phyloP scores from a whole-genome alignment of 2,797 vertebrate species.

The Eupleurogrammus muticus region DNA sequence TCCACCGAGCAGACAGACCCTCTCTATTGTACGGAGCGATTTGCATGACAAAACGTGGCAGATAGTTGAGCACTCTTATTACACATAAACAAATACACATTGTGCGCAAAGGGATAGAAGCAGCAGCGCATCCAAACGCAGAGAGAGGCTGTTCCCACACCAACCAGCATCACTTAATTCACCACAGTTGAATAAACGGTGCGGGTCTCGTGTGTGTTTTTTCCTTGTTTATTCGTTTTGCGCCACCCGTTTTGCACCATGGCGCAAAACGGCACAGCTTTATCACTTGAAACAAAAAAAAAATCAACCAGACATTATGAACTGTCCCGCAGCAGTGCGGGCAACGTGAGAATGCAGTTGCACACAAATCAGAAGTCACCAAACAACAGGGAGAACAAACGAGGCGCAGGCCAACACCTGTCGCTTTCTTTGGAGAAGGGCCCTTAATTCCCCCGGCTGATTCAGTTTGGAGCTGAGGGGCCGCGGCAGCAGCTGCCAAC shows the following conservation, averaged over 20 bases:
- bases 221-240: not conserved
- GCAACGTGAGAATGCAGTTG: conserved; percentile 56
- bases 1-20: conserved; percentile 16
- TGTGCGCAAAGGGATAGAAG: conserved; percentile 27
- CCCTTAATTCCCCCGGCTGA: conserved; percentile 85
- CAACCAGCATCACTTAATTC: not conserved
- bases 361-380: conserved; percentile 73
- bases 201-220: not conserved
- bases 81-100: conserved; percentile 53
- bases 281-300: too few relatives aligned
- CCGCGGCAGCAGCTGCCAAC: conserved; percentile 88
- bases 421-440: conserved; percentile 88
- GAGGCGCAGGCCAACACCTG: conserved; percentile 90
- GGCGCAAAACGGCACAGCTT: too few relatives aligned
- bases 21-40: conserved; percentile 44
- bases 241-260: too few relatives aligned
- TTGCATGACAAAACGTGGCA: conserved; percentile 68
- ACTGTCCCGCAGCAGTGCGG: conserved; percentile 19
- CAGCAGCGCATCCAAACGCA: conserved; percentile 1
- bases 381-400: conserved; percentile 83
- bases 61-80: conserved; percentile 31
- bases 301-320: conserved; percentile 6
- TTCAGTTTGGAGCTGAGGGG: conserved; percentile 78
- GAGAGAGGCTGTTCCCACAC: not conserved
- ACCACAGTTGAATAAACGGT: not conserved